Conservation (phyloP, 2,888 invertebrate species). For the Scrobipalpa costella region DNA sequence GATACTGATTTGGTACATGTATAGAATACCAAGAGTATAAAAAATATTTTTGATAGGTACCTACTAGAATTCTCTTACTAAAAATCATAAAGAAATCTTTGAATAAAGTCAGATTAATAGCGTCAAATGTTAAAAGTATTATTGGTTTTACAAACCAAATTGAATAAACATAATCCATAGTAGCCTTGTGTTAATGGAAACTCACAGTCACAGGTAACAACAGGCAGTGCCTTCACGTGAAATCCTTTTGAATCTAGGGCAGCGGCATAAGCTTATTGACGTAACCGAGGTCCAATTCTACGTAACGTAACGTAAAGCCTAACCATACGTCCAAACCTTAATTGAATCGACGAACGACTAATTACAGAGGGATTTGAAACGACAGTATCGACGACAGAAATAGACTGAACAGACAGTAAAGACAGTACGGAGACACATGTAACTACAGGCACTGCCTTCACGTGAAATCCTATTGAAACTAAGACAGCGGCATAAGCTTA, state of each 20-base stretch:
- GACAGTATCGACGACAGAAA: constrained; percentile 22
- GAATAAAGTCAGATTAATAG: too few relatives aligned
- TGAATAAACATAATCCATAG: background rate
- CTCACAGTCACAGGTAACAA: background rate
- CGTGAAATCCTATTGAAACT: constrained; percentile 5
- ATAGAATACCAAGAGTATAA: too few relatives aligned
- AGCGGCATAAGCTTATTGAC: background rate
- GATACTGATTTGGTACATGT: too few relatives aligned
- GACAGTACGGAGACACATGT: constrained; percentile 28
- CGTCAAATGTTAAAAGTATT: too few relatives aligned
- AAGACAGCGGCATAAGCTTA: background rate
- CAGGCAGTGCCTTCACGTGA: background rate
- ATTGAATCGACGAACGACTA: constrained; percentile 59
- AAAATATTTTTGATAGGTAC: too few relatives aligned
- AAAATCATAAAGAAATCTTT: too few relatives aligned
- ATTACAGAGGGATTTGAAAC: constrained; percentile 58
- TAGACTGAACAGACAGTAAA: too few relatives aligned
- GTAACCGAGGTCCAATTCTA: constrained; percentile 33
- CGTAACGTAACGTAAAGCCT: constrained; percentile 38
- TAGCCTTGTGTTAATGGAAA: too few relatives aligned
- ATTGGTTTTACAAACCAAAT: too few relatives aligned
- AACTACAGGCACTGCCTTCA: background rate
- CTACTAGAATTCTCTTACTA: too few relatives aligned
- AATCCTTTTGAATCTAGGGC: constrained; percentile 10
- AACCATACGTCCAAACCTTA: constrained; percentile 52